Conservation (phyloP, 2,113 vertebrate species). For the Haliaeetus leucogaster region DNA sequence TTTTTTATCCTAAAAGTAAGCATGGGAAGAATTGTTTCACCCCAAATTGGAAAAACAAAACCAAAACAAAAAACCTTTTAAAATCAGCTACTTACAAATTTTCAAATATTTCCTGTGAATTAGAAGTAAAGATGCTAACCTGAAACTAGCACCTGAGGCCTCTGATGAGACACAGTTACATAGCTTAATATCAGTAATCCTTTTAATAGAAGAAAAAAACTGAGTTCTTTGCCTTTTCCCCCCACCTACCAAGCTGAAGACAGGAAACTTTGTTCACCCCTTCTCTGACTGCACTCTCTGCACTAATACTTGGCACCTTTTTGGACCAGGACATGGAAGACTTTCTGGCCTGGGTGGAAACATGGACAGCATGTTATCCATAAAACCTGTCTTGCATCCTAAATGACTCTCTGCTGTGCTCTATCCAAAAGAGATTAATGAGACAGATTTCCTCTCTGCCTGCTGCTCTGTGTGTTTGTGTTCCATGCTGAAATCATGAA, state of each 20-base stretch:
- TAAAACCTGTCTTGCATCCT: not conserved
- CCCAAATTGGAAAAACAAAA: not conserved
- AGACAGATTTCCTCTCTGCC: not conserved
- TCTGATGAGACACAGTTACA: not conserved
- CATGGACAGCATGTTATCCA: not conserved
- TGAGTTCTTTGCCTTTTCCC: not conserved
- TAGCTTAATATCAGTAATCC: not conserved
- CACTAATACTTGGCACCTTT: not conserved
- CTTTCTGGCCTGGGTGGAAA: not conserved
- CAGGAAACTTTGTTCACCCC: not conserved
- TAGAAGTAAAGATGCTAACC: not conserved
- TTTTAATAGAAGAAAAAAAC: not conserved
- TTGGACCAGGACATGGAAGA: not conserved
- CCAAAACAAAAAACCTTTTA: not conserved
- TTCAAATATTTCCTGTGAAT: not conserved
- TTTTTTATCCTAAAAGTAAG: not conserved
- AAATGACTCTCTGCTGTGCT: not conserved
- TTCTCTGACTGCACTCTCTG: not conserved
- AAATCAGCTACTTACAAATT: not conserved
- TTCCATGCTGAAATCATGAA: slow-evolving; percentile 21
- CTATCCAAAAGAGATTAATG: slow-evolving; percentile 14
- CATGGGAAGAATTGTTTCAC: not conserved
- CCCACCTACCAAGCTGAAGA: not conserved
- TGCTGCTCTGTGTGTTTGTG: not conserved
- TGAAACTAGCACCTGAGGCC: not conserved